Evolutionary conservation across 2,797 vertebrate species (phyloP), one percentile per base, ranked within the genome.

Genomic region (Gastrophryne carolinensis): DNA sequence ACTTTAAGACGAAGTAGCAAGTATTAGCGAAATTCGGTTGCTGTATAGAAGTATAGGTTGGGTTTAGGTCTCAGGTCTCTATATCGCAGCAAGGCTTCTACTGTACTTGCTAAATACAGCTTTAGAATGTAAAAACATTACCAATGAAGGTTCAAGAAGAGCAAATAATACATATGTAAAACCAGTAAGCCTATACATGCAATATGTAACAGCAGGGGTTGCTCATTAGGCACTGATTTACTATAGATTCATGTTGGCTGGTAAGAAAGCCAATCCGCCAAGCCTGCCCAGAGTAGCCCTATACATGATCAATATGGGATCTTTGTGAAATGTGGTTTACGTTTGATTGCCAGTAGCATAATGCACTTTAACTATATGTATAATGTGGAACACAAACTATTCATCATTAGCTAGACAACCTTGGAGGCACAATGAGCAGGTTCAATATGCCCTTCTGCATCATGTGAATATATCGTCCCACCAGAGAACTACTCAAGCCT

Each of bases 401-500:
- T 57, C 32, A 21, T 26, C n/a, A 30, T 54, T 19, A 57, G n/a
- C 37, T 54, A 63, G 32, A 47, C 17, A 24, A 15, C 4, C 27
- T 52, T 8, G 39, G 2, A 72, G 41, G n/a, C 71, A 58, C 72
- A 71, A 78, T 63, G 27, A 65, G 35, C 34, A 70, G 30, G 27
- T 26, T 39, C 17, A 34, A 21, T 60, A 57, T 60, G 50, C 49
- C 30, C 37, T 29, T 57, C 23, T 72, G 30, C 57, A 57, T 60
- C 50, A 72, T 50, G 21, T 63, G 72, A 58, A 39, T 52, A 78
- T 52, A 50, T 64, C 65, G 61, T 37, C 58, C 50, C 17, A 49
- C 67, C n/a, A 11, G 57, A 65, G 60, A 77, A 29, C 64, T 71
- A 63, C 30, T 32, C 19, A 72, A 50, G 67, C 26, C 32, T 78